These are phyloP conservation scores for Thera obeliscata DNA, from an alignment of 2,888 invertebrate species.

Conservation along the genomic window DNA sequence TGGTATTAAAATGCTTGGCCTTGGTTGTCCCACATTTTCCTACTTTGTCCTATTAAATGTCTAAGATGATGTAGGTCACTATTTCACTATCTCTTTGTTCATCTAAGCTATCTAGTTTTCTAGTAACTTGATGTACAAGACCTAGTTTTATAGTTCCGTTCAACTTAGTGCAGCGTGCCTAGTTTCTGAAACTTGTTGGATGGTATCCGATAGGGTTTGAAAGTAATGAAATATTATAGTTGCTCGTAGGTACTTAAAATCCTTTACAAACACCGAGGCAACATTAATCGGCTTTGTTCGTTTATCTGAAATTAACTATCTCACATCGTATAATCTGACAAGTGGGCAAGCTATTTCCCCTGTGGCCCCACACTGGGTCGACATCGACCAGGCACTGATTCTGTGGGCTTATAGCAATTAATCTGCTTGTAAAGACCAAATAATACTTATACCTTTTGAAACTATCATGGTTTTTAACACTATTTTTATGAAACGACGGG, in stretches of 20 bases:
- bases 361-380: conserved; percentile 46
- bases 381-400: conserved; percentile 41
- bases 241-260: conserved; percentile 11
- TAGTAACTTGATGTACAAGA: not conserved
- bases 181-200: not conserved
- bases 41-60: not conserved
- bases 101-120: not conserved
- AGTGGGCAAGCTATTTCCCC: conserved; percentile 62
- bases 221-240: conserved; percentile 4
- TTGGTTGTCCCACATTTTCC: not conserved
- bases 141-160: conserved; percentile 1
- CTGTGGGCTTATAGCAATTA: conserved; percentile 29
- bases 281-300: conserved; percentile 37
- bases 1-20: not conserved
- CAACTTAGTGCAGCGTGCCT: not conserved
- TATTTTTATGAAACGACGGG: too few relatives aligned
- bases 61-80: not conserved
- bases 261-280: conserved; percentile 30
- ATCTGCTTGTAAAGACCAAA: conserved; percentile 16
- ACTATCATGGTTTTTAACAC: too few relatives aligned
- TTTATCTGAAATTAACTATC: conserved; percentile 47
- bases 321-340: conserved; percentile 49
- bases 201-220: not conserved
- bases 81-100: not conserved
- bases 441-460: too few relatives aligned